Base-by-base conservation (phyloP, 2,888 invertebrate genomes). In the Pristionchus mayeri region DNA sequence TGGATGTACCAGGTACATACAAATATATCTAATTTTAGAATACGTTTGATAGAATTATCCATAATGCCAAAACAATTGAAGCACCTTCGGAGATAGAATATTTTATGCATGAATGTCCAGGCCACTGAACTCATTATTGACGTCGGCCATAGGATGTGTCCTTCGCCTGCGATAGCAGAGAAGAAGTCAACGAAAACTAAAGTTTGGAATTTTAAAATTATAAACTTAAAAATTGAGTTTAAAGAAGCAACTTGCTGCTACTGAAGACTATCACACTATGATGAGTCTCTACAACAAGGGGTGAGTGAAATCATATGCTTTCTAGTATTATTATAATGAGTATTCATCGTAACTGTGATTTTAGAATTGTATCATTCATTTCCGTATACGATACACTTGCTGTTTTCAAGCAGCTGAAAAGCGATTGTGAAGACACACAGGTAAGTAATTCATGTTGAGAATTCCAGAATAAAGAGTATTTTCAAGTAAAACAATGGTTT, bases 181-280 rank as follows among this genome's bases (percentile, higher is more conserved):
- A 89, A 89, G 84, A 90, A 90, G 48, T 86, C 88, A 3, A 86
- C 88, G n/a, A 90, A 90, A 52, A 90, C 90, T 0, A 89, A 89
- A 40, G 71, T 71, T 40, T 2, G 13, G 21, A 27, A 1, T 24
- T 4, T 60, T 18, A 30, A 24, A 18, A 60, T 18, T 34, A 34
- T 63, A 44, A 44, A 44, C 13, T n/a, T 24, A 18, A 13, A 37
- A 67, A 40, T 13, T 54, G n/a, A 4, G 0, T 24, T 44, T 71
- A 40, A n/a, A 71, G 86, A 88, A 89, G 67, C 90, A 90, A 84
- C 87, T 89, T 86, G 89, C 90, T 0, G 89, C 90, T 4, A 85
- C 87, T 7, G 90, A 90, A 84, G 90, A 90, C 30, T 90, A 90
- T 85, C 89, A 89, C 48, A 90, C 90, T n/a, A 87, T 90, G 86